phyloP scores from a whole-genome alignment of 1,140 invertebrate species.

The Octopus sinensis region DNA sequence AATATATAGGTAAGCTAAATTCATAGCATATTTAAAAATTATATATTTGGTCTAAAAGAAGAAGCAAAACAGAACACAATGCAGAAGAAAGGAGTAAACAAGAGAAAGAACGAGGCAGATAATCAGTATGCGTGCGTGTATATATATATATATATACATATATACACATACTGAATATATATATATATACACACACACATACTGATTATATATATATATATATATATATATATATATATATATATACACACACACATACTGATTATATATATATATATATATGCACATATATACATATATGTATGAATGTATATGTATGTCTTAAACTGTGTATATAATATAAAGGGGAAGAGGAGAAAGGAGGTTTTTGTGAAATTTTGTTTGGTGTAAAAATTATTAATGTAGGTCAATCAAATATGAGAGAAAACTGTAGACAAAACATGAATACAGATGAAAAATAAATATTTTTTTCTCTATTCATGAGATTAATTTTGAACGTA shows the following conservation, averaged over 20 bases:
- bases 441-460: too few species aligned
- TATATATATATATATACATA: background rate
- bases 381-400: background rate
- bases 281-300: background rate
- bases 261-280: background rate
- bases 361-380: background rate
- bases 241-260: background rate
- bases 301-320: background rate
- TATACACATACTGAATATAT: background rate
- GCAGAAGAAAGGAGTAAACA: too few species aligned
- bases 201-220: background rate
- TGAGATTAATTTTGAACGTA: too few species aligned
- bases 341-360: too few species aligned
- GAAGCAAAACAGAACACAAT: too few species aligned
- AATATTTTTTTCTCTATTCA: too few species aligned
- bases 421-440: too few species aligned
- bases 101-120: too few species aligned
- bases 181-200: background rate
- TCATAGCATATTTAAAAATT: too few species aligned
- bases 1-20: too few species aligned
- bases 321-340: background rate
- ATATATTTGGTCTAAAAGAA: too few species aligned
- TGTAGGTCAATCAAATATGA: background rate
- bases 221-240: slow-evolving; percentile 8
- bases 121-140: too few species aligned